Evolutionary conservation across 2,888 invertebrate genomes (phyloP).

Genomic region (Tetragnatha montana): DNA sequence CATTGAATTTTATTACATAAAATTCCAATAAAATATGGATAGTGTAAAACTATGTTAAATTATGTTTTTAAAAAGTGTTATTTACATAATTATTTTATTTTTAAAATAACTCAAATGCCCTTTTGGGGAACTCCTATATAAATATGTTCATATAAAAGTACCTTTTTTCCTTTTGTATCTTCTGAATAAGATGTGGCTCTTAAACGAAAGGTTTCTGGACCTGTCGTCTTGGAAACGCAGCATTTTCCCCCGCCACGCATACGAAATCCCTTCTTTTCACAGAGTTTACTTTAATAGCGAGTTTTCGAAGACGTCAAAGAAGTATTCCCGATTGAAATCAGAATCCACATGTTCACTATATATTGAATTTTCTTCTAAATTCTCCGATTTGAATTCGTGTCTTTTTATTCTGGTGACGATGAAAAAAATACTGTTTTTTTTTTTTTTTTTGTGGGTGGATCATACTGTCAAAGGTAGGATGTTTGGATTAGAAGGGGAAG

Average conservation of each 20-base stretch:
- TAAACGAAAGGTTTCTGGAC: too few species aligned
- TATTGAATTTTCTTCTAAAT: conserved; percentile 26
- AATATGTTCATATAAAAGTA: too few species aligned
- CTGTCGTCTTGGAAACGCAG: conserved; percentile 2
- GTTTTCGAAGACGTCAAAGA: conserved; percentile 34
- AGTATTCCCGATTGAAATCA: conserved; percentile 13
- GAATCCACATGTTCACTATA: conserved; percentile 12
- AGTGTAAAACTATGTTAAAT: too few species aligned
- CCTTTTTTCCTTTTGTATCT: too few species aligned
- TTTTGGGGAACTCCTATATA: too few species aligned
- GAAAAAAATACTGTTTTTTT: neutral
- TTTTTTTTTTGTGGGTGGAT: neutral
- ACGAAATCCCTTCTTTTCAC: neutral
- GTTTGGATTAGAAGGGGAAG: neutral
- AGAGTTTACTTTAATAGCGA: conserved; percentile 3
- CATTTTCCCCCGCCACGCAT: neutral
- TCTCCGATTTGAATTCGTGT: neutral
- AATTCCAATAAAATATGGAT: too few species aligned
- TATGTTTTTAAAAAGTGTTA: too few species aligned
- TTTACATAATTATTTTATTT: too few species aligned
- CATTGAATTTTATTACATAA: too few species aligned
- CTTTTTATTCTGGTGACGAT: neutral
- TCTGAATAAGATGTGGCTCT: too few species aligned
- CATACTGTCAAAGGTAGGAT: neutral
- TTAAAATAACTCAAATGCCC: too few species aligned